Base-by-base conservation (phyloP, 2,797 vertebrate species). In the Melanitta fusca region DNA sequence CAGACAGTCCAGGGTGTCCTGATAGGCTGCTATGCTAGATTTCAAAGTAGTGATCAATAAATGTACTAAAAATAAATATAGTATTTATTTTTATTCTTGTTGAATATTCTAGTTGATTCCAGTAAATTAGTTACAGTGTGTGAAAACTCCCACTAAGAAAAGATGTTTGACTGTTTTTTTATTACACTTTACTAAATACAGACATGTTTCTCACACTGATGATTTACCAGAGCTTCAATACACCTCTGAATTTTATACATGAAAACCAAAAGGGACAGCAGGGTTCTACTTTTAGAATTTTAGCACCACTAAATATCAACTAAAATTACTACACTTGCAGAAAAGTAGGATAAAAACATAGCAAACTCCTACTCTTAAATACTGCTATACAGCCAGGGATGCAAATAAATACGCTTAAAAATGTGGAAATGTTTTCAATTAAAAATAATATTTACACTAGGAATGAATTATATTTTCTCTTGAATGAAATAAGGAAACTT, bases 71-170 rank as follows among this genome's bases (percentile, higher is more conserved):
- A 95, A 95, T 96, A 89, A 91, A 70, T 62, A 95, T 91, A 71
- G 54, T 62, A 80, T 95, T 91, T 96, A 80, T 95, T 91, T 96
- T 88, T 53, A 94, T 78, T 94, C 92, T 95, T 0, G 3, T 85
- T 95, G 78, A 92, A 82, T 93, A 94, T 81, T 96, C 94, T 78
- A 94, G 78, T 61, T 93, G 71, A 91, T 89, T 96, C 77, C 89
- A 94, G 77, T 80, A 96, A 96, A 95, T 95, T 88, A 89, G 80
- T 85, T 93, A 47, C 36, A 62, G 58, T 89, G 91, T 96, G 94
- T 92, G 93, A 94, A 97, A 96, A 92, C 73, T 91, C 97, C 93
- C 84, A 92, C 95, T 72, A 91, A 91, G 87, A 93, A 78, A 95
- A 95, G 95, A 92, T 87, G 65, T 84, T 95, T 86, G 79, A 92